These are phyloP conservation scores for Gallinago undulata DNA, from an alignment of 2,113 vertebrate genomes.

Conservation along the genomic window DNA sequence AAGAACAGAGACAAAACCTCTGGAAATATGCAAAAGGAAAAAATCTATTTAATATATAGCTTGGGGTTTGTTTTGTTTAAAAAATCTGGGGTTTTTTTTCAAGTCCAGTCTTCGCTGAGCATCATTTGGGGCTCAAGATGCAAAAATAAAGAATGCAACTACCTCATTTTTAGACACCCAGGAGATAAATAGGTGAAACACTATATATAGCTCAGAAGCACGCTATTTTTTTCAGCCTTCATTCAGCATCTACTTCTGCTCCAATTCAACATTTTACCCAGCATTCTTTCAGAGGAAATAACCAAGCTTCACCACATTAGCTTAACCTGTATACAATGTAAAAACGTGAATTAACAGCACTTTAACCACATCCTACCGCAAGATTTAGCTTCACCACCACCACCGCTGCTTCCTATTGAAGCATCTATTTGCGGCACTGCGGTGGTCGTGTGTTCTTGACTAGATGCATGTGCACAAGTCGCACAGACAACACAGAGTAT, in stretches of 20 bases:
- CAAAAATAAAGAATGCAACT: not conserved
- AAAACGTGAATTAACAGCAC: conserved; percentile 14
- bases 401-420: conserved; percentile 18
- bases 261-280: conserved; percentile 33
- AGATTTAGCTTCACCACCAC: not conserved
- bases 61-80: not conserved
- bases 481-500: not conserved
- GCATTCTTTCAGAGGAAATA: not conserved
- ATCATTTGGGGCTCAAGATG: not conserved
- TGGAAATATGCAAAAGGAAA: not conserved
- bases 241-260: conserved; percentile 41
- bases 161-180: not conserved
- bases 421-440: not conserved
- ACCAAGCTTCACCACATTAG: not conserved
- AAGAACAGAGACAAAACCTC: not conserved
- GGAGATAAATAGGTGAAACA: not conserved
- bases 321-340: not conserved
- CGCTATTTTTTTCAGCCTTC: not conserved
- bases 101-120: not conserved
- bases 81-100: not conserved
- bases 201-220: not conserved
- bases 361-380: conserved; percentile 59
- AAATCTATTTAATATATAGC: not conserved
- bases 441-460: not conserved
- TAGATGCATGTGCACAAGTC: not conserved